Conservation (phyloP, 2,797 vertebrate species). For the Macrochelys suwanniensis region DNA sequence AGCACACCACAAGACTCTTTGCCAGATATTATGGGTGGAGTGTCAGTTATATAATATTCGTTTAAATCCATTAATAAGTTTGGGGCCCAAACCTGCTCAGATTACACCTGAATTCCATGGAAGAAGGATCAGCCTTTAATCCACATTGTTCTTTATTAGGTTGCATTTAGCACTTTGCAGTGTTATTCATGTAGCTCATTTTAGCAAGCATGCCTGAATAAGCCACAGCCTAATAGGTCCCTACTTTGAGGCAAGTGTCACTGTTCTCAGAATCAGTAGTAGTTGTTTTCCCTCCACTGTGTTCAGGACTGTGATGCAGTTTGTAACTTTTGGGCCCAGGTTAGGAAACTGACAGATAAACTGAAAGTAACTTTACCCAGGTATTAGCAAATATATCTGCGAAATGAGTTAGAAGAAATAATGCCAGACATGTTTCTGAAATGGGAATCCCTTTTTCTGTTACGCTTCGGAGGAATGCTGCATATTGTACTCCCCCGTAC, state of each 20-base stretch:
- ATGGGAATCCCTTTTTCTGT: conserved; percentile 47
- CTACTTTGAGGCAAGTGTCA: neutral
- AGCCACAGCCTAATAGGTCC: neutral
- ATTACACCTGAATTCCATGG: fast-evolving
- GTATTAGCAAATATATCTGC: conserved; percentile 67
- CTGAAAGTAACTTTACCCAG: conserved; percentile 39
- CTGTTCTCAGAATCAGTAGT: fast-evolving
- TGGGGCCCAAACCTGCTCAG: fast-evolving
- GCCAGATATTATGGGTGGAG: neutral
- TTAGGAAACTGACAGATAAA: neutral
- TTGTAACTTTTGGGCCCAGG: neutral
- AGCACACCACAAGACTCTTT: fast-evolving
- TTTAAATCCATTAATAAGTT: fast-evolving
- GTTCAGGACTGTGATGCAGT: neutral
- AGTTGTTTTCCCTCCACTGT: neutral
- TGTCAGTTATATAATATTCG: fast-evolving
- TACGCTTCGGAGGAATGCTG: conserved; percentile 66
- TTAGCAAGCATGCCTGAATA: neutral
- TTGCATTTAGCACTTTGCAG: neutral
- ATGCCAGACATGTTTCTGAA: conserved; percentile 59
- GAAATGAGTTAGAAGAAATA: conserved; percentile 36
- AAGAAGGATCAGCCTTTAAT: neutral
- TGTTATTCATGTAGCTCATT: neutral
- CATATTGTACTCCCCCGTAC: conserved; percentile 71
- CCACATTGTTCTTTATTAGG: neutral